Evolutionary conservation across 2,797 vertebrate species (phyloP).

Genomic region (Chaunax sp.): DNA sequence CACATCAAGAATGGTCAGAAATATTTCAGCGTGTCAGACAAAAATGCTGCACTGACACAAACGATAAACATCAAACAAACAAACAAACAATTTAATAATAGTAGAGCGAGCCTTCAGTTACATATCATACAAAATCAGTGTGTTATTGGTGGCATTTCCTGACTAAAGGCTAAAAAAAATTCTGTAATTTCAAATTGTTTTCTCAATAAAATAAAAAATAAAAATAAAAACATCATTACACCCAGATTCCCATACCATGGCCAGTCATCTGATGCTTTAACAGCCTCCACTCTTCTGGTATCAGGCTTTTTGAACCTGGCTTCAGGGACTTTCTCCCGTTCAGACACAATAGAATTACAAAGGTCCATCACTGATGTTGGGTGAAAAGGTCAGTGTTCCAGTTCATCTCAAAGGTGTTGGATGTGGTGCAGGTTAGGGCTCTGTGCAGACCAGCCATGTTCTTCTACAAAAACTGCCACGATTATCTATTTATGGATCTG

Average conservation of each 20-base stretch:
- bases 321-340: slow-evolving; percentile 30
- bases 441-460: not conserved
- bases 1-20: not conserved
- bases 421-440: not conserved
- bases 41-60: not conserved
- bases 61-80: too few relatives aligned
- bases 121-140: not conserved
- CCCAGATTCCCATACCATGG: not conserved
- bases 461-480: slow-evolving; percentile 1
- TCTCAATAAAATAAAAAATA: not conserved
- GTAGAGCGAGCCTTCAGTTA: too few relatives aligned
- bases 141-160: not conserved
- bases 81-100: not conserved
- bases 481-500: not conserved
- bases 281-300: slow-evolving; percentile 7
- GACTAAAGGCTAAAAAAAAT: not conserved
- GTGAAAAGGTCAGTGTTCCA: not conserved
- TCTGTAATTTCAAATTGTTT: not conserved
- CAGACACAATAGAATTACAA: slow-evolving; percentile 17
- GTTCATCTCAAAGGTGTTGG: not conserved
- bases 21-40: not conserved
- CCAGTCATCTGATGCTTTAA: not conserved
- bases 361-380: slow-evolving; percentile 4
- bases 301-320: slow-evolving; percentile 24
- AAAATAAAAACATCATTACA: not conserved